phyloP scores from a whole-genome alignment of 2,113 vertebrate species.

The Corapipo altera region DNA sequence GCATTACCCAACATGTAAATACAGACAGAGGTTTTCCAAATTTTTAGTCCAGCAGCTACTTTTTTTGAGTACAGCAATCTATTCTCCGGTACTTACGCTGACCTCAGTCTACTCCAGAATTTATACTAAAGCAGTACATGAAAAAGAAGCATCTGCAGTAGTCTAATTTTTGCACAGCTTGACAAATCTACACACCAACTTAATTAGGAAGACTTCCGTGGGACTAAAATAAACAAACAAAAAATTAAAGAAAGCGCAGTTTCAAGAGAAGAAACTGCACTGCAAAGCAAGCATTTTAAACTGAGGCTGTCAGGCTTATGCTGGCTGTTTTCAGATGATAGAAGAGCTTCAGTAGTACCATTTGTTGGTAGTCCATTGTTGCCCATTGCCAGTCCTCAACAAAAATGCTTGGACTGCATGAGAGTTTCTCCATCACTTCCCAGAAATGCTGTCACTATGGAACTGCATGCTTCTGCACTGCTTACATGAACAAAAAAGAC shows the following conservation, averaged over 20 bases:
- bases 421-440: background rate
- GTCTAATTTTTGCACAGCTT: background rate
- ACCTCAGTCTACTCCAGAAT: background rate
- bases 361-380: background rate
- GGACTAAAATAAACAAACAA: background rate
- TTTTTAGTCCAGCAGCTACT: background rate
- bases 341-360: background rate
- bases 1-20: background rate
- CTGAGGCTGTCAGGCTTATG: background rate
- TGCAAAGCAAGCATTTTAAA: background rate
- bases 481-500: background rate
- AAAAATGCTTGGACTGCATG: background rate
- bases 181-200: background rate
- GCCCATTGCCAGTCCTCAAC: background rate
- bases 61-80: background rate
- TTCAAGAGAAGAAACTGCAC: background rate
- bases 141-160: background rate
- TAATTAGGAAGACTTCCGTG: background rate
- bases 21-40: background rate
- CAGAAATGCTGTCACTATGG: background rate
- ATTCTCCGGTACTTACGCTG: background rate
- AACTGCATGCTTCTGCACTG: background rate
- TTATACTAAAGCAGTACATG: background rate
- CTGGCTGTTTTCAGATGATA: fast-evolving
- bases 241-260: background rate